Evolutionary conservation across 92 coral and sea anemone genomes (phyloP).

Genomic region (Epizoanthus rinbou): DNA sequence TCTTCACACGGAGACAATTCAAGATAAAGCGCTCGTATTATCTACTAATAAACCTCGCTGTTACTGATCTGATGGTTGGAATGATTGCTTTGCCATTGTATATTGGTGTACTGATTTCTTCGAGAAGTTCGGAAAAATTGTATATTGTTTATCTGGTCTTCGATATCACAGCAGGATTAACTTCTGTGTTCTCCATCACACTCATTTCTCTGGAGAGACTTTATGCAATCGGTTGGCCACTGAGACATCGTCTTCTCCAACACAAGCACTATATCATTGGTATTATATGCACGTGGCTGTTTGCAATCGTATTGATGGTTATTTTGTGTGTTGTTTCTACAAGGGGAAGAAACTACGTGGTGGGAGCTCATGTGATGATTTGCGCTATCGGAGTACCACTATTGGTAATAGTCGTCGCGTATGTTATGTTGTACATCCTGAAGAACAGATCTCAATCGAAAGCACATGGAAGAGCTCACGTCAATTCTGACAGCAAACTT

Average conservation of each 20-base stretch:
- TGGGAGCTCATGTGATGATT: background rate
- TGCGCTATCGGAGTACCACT: conserved; percentile 1
- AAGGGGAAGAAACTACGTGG: background rate
- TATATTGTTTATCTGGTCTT: too few relatives aligned
- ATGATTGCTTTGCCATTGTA: too few relatives aligned
- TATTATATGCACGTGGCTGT: conserved; percentile 8
- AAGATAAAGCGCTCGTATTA: too few relatives aligned
- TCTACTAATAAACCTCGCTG: too few relatives aligned
- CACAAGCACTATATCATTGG: conserved; percentile 18
- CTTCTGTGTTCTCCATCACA: background rate
- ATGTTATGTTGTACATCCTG: background rate
- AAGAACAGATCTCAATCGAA: conserved; percentile 5
- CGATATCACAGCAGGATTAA: too few relatives aligned
- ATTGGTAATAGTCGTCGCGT: background rate
- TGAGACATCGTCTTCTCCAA: conserved; percentile 9
- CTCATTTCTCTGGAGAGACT: conserved; percentile 19
- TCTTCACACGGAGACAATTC: too few relatives aligned
- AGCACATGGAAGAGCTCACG: background rate
- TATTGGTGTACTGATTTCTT: too few relatives aligned
- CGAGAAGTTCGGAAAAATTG: too few relatives aligned
- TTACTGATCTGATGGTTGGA: too few relatives aligned
- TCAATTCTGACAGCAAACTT: conserved; percentile 3
- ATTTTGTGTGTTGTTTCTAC: background rate
- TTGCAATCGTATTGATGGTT: conserved; percentile 5
- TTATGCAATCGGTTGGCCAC: conserved; percentile 23